A percentile compares a stretch with the other conserved stretches of the same genome.
These are phyloP conservation scores for Cricetomys ansorgei DNA, from an alignment of 2,113 vertebrate species.

Conservation along the genomic window DNA sequence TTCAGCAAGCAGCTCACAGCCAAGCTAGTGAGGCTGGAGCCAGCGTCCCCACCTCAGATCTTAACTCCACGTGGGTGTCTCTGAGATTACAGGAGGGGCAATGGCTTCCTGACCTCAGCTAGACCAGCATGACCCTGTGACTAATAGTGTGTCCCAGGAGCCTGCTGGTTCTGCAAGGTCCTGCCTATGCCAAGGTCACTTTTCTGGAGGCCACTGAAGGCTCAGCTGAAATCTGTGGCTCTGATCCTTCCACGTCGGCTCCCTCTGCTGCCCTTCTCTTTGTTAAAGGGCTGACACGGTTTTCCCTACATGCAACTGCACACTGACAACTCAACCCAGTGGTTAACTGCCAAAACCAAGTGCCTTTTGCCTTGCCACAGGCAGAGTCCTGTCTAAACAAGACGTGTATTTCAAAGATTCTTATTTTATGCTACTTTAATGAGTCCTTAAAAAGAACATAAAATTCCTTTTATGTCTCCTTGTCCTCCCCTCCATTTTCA, in stretches of 20 bases:
- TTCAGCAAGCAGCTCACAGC: neutral
- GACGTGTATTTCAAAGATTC: slow-evolving; percentile 69
- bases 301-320: neutral
- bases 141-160: neutral
- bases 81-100: neutral
- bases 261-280: neutral
- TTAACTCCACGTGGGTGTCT: neutral
- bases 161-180: neutral
- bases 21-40: neutral
- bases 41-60: neutral
- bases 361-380: neutral
- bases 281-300: neutral
- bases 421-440: slow-evolving; percentile 77
- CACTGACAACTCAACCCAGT: neutral
- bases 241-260: neutral
- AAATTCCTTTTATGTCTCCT: slow-evolving; percentile 85
- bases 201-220: neutral
- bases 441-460: slow-evolving; percentile 83
- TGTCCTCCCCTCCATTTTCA: slow-evolving; percentile 73
- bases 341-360: neutral
- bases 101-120: neutral
- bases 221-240: neutral
- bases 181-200: neutral
- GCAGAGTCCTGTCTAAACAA: slow-evolving; percentile 64
- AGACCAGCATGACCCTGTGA: neutral